Conservation (phyloP, 2,888 invertebrate species). For the Embidobia sp. region DNA sequence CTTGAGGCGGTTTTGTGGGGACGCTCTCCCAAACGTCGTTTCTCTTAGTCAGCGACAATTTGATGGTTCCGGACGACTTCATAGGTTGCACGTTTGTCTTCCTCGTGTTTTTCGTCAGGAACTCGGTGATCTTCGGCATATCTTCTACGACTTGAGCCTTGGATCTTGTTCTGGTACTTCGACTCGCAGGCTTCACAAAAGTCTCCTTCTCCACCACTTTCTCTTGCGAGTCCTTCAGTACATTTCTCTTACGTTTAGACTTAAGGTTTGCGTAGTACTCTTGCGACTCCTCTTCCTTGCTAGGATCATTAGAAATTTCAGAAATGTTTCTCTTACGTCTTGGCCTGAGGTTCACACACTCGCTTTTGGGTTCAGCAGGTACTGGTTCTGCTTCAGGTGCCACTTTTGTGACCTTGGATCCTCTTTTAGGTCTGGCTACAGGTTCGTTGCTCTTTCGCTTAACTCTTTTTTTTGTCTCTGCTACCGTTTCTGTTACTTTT, state of each 20-base stretch:
- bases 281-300: neutral
- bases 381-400: no score
- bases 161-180: neutral
- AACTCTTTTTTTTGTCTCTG: no score
- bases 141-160: neutral
- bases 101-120: neutral
- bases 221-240: neutral
- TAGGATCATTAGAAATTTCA: neutral
- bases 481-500: no score
- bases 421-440: no score
- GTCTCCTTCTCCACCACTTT: neutral
- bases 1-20: neutral
- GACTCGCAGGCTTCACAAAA: neutral
- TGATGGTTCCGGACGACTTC: slow-evolving; percentile 21
- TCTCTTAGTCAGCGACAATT: slow-evolving; percentile 33
- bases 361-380: no score
- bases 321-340: neutral
- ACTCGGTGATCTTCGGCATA: slow-evolving; percentile 12
- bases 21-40: slow-evolving; percentile 42
- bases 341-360: neutral
- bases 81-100: neutral
- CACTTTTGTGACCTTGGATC: no score
- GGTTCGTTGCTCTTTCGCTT: no score
- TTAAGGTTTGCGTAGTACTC: neutral
- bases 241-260: slow-evolving; percentile 6